These are phyloP conservation scores for Aphelinus certus DNA, from an alignment of 1,140 invertebrate genomes.

Conservation along the genomic window DNA sequence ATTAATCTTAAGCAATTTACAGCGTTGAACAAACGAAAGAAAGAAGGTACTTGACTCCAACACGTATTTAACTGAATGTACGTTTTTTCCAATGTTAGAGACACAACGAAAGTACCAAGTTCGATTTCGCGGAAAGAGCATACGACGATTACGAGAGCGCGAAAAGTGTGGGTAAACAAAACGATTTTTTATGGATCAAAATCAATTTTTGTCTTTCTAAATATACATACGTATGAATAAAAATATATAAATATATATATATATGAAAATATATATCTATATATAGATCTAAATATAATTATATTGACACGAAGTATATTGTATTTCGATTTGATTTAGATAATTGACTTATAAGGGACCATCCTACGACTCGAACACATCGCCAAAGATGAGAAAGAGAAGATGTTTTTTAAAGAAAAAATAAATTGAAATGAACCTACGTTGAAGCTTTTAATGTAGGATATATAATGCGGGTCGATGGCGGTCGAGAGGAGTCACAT, in stretches of 20 bases:
- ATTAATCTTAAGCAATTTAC: slow-evolving; percentile 34
- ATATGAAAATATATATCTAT: too few relatives aligned
- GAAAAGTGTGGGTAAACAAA: background rate
- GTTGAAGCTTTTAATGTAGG: slow-evolving; percentile 19
- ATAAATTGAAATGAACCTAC: background rate
- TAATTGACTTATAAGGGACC: slow-evolving; percentile 32
- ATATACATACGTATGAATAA: background rate
- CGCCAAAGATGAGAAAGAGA: slow-evolving; percentile 23
- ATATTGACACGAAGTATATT: too few relatives aligned
- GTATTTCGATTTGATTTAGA: slow-evolving; percentile 14
- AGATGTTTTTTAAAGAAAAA: slow-evolving; percentile 25
- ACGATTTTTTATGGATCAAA: slow-evolving; percentile 20
- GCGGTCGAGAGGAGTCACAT: too few relatives aligned
- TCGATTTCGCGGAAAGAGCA: background rate
- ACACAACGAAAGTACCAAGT: slow-evolving; percentile 40
- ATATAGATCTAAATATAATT: too few relatives aligned
- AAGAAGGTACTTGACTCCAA: too few relatives aligned
- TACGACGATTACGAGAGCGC: too few relatives aligned
- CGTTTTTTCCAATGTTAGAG: slow-evolving; percentile 26
- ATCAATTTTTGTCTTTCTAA: slow-evolving; percentile 19
- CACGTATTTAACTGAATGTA: background rate
- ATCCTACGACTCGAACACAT: slow-evolving; percentile 16
- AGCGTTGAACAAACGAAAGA: too few relatives aligned
- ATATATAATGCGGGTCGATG: too few relatives aligned
- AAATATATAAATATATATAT: background rate